Evolutionary conservation across 1,140 invertebrate species (phyloP), one percentile per base, ranked within the genome.

Genomic region (Papilio dardanus): DNA sequence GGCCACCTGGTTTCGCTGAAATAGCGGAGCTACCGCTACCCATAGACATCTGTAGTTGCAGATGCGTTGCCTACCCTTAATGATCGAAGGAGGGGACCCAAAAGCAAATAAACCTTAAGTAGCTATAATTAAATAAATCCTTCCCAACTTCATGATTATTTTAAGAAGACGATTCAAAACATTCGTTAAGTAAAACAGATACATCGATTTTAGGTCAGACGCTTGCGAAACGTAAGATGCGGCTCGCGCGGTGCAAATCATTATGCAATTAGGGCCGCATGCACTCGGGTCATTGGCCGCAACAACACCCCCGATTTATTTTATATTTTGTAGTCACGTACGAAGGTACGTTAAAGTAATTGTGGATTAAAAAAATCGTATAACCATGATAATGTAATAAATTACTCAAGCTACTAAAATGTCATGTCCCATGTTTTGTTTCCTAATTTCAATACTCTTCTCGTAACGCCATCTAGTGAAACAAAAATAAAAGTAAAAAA

Each of bases 251-350:
- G 74, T 86, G 84, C 86, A 80, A 82, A 85, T 82, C 81, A 87
- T 92, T 89, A 82, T 86, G 80, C 84, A 86, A 90, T 90, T 86
- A 89, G 85, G 85, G 86, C 81, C 84, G 80, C 82, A 82, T 78
- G 78, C 74, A 71, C 68, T 76, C 76, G 69, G 86, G 84, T 81
- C 83, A 71, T 84, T 83, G 87, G 90, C 82, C 79, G 21, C 74
- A 76, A 79, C 83, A 82, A 83, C 86, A 84, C 83, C 88, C 83
- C 83, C 82, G 77, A 77, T 81, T 83, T 78, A 35, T 12, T 33
- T 4, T 21, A 40, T 19, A 68, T 37, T 40, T 68, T 35, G 31
- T 28, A 62, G 54, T 62, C 54, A 62, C 54, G 54, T 62, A 24
- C 54, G 14, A 21, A 62, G 21, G 28, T 28, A n/a, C 5, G 19